Conservation (phyloP, 1,140 invertebrate species). For the Drosophila nebulosa region DNA sequence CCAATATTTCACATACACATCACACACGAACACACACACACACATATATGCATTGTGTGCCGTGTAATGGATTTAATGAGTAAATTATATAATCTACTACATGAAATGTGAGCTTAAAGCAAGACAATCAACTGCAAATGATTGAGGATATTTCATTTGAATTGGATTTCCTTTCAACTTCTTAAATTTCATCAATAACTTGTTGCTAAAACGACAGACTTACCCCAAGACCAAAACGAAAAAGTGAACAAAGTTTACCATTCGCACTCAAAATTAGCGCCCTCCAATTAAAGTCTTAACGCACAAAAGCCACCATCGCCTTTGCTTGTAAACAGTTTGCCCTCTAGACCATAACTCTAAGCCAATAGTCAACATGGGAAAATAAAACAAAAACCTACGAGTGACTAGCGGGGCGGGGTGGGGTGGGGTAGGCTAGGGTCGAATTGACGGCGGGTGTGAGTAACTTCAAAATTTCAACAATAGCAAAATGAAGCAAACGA, state of each 20-base stretch:
- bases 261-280: slow-evolving; percentile 48
- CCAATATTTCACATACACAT: slow-evolving; percentile 71
- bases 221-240: not conserved
- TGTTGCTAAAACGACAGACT: slow-evolving; percentile 2
- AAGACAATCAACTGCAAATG: slow-evolving; percentile 49
- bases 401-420: not conserved
- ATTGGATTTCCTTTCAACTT: not conserved
- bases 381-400: slow-evolving; percentile 69
- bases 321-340: slow-evolving; percentile 63
- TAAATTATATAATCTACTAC: slow-evolving; percentile 58
- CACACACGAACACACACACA: slow-evolving; percentile 21
- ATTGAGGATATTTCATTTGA: slow-evolving; percentile 14
- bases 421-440: not conserved
- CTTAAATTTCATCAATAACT: not conserved
- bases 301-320: slow-evolving; percentile 16
- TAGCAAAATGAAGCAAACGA: slow-evolving; percentile 78
- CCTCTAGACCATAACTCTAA: slow-evolving; percentile 68
- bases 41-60: slow-evolving; percentile 32
- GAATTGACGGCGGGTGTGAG: not conserved
- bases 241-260: slow-evolving; percentile 17
- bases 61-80: slow-evolving; percentile 68
- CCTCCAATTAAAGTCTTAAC: slow-evolving; percentile 64
- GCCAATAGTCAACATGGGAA: slow-evolving; percentile 75
- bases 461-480: slow-evolving; percentile 70
- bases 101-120: slow-evolving; percentile 52